Evolutionary conservation across 2,797 vertebrate genomes (phyloP).

Genomic region (Phrynocephalus guinanensis): DNA sequence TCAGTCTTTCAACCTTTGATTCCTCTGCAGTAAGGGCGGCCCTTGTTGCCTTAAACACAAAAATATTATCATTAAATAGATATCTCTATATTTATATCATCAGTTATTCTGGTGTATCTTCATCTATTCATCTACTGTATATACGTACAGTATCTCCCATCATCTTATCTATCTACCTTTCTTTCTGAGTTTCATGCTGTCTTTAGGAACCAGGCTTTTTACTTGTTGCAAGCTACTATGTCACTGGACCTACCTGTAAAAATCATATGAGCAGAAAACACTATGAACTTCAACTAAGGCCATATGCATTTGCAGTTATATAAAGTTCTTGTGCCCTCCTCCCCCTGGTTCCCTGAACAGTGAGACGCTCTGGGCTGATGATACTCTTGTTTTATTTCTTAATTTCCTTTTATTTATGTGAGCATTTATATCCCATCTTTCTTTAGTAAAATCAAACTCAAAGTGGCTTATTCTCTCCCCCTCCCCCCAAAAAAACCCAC

Average conservation of each 20-base stretch:
- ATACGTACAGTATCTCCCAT: neutral
- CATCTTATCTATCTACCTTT: neutral
- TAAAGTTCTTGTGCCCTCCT: no score
- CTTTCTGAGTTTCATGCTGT: neutral
- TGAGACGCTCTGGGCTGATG: neutral
- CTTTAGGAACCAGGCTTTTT: neutral
- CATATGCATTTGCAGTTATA: neutral
- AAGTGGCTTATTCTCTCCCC: neutral
- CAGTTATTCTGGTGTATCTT: neutral
- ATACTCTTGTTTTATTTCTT: neutral
- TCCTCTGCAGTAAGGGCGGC: constrained; percentile 83
- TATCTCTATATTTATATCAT: neutral
- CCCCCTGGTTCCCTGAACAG: neutral
- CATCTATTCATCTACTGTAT: neutral
- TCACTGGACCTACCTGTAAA: neutral
- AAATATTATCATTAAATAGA: constrained; percentile 31
- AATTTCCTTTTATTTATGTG: neutral
- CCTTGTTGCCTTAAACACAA: constrained; percentile 79
- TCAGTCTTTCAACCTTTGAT: constrained; percentile 83
- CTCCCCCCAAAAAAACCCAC: neutral
- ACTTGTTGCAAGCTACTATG: neutral
- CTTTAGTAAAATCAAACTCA: neutral
- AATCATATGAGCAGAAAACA: neutral
- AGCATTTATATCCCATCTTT: neutral
- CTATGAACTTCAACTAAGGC: neutral